Percentiles rank a stretch among this genome's conserved stretches.
Conservation (phyloP, 2,797 vertebrate species). For the Fistularia tabacaria region DNA sequence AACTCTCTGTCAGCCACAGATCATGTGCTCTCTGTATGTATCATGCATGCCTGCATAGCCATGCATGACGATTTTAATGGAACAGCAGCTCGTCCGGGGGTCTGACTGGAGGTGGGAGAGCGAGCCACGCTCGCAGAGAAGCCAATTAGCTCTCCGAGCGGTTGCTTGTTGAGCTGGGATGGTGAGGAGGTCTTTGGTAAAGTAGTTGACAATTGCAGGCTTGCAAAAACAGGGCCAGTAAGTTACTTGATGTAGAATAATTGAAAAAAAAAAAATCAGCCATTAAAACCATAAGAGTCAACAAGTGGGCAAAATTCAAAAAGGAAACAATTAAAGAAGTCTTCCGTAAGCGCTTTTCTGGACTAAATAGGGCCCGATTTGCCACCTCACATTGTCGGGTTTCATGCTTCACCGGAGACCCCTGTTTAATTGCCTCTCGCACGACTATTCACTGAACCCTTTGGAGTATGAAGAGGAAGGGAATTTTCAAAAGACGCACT, state of each 20-base stretch:
- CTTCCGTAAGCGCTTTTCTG: no score
- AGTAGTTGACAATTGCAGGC: constrained; percentile 13
- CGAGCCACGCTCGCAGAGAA: constrained; percentile 26
- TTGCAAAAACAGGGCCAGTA: background rate
- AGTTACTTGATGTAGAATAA: no score
- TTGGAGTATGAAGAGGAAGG: constrained; percentile 36
- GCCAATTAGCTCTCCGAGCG: constrained; percentile 40
- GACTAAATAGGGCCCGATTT: constrained; percentile 36
- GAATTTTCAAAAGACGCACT: constrained; percentile 27
- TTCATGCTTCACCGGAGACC: constrained; percentile 54
- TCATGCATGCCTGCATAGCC: constrained; percentile 25
- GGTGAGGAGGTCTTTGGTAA: constrained; percentile 23
- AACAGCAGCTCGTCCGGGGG: constrained; percentile 36
- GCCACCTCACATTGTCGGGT: constrained; percentile 27
- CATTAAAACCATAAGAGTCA: no score
- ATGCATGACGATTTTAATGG: constrained; percentile 37
- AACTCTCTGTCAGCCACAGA: constrained; percentile 35
- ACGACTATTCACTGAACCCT: constrained; percentile 54
- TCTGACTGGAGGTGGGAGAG: constrained; percentile 30
- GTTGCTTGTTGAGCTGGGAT: constrained; percentile 37
- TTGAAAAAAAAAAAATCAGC: no score
- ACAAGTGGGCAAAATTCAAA: no score
- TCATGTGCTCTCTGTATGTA: constrained; percentile 36
- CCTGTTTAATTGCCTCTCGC: constrained; percentile 63
- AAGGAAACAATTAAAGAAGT: background rate